phyloP scores from a whole-genome alignment of 2,888 invertebrate species.

The Mystacides longicornis region DNA sequence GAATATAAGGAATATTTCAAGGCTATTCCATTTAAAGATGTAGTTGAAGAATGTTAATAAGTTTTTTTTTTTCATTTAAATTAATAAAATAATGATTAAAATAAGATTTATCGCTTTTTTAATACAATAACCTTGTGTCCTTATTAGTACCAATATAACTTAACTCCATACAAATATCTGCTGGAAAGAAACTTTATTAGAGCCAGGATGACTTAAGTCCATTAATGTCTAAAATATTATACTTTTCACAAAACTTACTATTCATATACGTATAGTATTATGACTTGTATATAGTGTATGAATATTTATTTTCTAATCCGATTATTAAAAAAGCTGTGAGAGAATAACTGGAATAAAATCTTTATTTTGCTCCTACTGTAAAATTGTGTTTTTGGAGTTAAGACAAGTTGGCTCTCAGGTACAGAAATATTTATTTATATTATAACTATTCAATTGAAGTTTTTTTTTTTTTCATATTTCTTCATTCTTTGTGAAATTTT shows the following conservation, averaged over 20 bases:
- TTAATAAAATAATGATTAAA: neutral
- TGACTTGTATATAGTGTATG: neutral
- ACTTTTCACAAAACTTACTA: slow-evolving; percentile 2
- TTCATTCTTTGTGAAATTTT: too few relatives aligned
- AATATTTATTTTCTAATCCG: slow-evolving; percentile 1
- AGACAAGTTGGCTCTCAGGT: slow-evolving; percentile 6
- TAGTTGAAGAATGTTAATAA: neutral
- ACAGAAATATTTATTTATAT: too few relatives aligned
- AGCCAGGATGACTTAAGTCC: slow-evolving; percentile 4
- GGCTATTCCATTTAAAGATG: neutral
- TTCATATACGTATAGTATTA: neutral
- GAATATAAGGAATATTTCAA: neutral
- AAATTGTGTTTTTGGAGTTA: slow-evolving; percentile 5
- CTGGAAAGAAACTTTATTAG: slow-evolving; percentile 3
- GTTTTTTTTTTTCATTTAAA: neutral
- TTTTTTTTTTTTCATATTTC: too few relatives aligned
- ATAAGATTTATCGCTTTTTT: slow-evolving; percentile 3
- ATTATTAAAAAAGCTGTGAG: slow-evolving; percentile 1
- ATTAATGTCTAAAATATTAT: slow-evolving; percentile 1
- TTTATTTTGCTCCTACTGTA: slow-evolving; percentile 6
- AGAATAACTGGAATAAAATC: slow-evolving; percentile 7
- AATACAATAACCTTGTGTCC: neutral
- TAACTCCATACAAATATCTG: slow-evolving; percentile 9
- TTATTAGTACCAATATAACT: slow-evolving; percentile 6
- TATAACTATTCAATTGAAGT: too few relatives aligned